Base-by-base conservation (phyloP, 2,888 invertebrate species). In the Argyra leucocephala region DNA sequence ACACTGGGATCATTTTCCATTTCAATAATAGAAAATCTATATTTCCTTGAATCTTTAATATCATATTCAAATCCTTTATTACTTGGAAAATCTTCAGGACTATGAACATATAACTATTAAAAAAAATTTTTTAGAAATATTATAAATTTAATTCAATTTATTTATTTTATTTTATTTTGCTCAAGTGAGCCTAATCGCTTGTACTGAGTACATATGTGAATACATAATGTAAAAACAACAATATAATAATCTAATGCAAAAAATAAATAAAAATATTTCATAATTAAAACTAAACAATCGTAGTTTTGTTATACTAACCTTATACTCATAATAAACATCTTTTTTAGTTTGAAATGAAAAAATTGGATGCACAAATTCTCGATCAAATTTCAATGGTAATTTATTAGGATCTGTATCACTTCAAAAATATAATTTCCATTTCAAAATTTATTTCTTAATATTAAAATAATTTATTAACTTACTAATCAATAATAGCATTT, bases 61-160 rank as follows among this genome's bases (percentile, higher is more conserved):
- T 73, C 75, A 23, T 76, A 76, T 48, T 48, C 48, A 18, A 48
- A 48, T 48, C 48, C 48, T 48, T 48, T 48, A 5, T 48, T 48
- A 66, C 74, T 74, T 0, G 76, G 76, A 24, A 75, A 68, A 66
- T 76, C 76, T 48, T 75, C 76, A 0, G 76, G 75, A 66, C 76
- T 76, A 59, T 75, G 74, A 9, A 76, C 69, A 65, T 71, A 76
- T 62, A 76, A 63, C 75, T 75, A 23, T 18, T 67, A 63, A 63
- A 10, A 22, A 31, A 31, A 31, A 10, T 31, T 26, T 26, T 26
- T 26, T 26, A 26, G 7, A 26, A 26, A 6, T 31, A 31, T 31
- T n/a, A n/a, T n/a, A n/a, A n/a, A n/a, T n/a, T 31, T 26, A 4
- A 31, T 31, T 31, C 26, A 12, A 10, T 31, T 31, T 31, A 10